Evolutionary conservation across 2,888 invertebrate genomes (phyloP), one percentile per base, ranked within the genome.

Genomic region (Apamea anceps): DNA sequence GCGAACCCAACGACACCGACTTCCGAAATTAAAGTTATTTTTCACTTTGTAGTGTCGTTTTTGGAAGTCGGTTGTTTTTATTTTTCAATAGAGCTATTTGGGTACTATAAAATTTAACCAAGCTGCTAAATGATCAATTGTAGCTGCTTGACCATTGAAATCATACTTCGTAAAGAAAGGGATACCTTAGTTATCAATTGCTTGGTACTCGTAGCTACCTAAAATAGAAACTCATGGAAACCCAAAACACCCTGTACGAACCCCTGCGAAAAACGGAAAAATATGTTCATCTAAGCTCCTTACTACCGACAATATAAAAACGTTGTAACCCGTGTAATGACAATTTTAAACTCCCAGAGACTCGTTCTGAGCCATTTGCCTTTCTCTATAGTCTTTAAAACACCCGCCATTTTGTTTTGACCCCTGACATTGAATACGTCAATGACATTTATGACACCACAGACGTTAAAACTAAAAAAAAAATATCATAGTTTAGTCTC

Each of bases 321-420:
- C 92, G 91, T 93, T 91, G 92, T 95, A 95, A 94, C 94, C 95
- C 94, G 94, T 95, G 94, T 96, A 96, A 96, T 95, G 96, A 95
- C 95, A 92, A 94, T 95, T 96, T 96, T 95, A 95, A 95, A 94
- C 94, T 93, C 94, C 93, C 92, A 92, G 93, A 94, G 94, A 94
- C 92, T 90, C 94, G 95, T 94, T 93, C 92, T 94, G 94, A 93
- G 92, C 94, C 95, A 96, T 96, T 96, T 96, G 94, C 93, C 89
- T 87, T 89, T 85, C 92, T 91, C 93, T 94, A 94, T 95, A 94
- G 95, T 95, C 94, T 93, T 86, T 90, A 89, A 84, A 84, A 2
- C 32, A 3, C 48, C 76, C 79, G 84, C 95, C 94, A 93, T 80
- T 84, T 48, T 91, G 88, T 75, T 6, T 72, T 84, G 93, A 93